A percentile compares a stretch with the other conserved stretches of the same genome.
phyloP scores from a whole-genome alignment of 2,888 invertebrate species.

The Macroteleia sp. region DNA sequence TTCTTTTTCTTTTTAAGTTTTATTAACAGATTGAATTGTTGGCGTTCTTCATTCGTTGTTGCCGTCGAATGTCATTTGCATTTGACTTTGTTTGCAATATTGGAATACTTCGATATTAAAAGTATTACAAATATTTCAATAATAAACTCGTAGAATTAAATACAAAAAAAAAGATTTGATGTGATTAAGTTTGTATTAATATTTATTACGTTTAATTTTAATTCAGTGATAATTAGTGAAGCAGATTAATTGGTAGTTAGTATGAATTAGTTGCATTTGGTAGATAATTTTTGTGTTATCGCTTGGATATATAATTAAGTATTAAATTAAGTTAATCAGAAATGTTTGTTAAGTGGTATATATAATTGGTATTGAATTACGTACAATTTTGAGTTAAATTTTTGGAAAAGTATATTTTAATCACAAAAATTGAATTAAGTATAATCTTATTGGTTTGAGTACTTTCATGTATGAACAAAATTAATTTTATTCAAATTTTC shows the following conservation, averaged over 20 bases:
- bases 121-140: too few relatives aligned
- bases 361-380: too few relatives aligned
- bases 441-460: too few relatives aligned
- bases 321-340: neutral
- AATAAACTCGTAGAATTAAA: too few relatives aligned
- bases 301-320: constrained; percentile 16
- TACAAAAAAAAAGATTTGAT: neutral
- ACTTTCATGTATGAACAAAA: too few relatives aligned
- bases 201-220: neutral
- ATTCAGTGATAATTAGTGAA: neutral
- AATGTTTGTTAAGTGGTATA: neutral
- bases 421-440: too few relatives aligned
- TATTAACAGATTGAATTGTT: neutral
- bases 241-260: neutral
- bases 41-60: constrained; percentile 1
- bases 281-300: constrained; percentile 21
- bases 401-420: too few relatives aligned
- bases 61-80: neutral
- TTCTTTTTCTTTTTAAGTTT: neutral
- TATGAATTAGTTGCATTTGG: neutral
- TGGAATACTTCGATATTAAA: too few relatives aligned
- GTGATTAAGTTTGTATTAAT: neutral
- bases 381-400: too few relatives aligned
- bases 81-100: neutral
- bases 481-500: too few relatives aligned